phyloP scores from a whole-genome alignment of 2,888 invertebrate species.

The Frankliniella intonsa region DNA sequence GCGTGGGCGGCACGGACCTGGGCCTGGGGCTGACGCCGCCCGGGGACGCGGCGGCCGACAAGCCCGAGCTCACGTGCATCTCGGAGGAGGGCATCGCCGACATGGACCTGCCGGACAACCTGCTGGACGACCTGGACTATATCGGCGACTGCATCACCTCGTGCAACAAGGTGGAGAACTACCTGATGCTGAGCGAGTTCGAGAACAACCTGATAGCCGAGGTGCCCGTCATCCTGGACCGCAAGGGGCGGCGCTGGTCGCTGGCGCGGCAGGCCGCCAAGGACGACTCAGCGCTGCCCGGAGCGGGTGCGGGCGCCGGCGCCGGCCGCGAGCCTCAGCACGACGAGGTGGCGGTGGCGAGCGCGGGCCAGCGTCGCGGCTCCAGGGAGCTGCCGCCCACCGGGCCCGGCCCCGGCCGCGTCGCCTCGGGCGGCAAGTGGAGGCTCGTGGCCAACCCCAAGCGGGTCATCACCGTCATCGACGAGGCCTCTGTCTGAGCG shows the following conservation, averaged over 20 bases:
- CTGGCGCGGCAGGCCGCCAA: conserved; percentile 51
- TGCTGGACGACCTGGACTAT: conserved; percentile 72
- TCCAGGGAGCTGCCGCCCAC: conserved; percentile 46
- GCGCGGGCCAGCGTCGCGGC: conserved; percentile 40
- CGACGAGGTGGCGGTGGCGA: conserved; percentile 40
- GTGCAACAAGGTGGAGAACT: conserved; percentile 81
- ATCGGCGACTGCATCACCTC: conserved; percentile 79
- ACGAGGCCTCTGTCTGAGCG: conserved; percentile 57
- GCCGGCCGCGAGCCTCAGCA: neutral
- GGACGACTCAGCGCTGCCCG: conserved; percentile 27
- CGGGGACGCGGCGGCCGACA: conserved; percentile 52
- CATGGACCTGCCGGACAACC: conserved; percentile 74
- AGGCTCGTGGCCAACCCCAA: conserved; percentile 49
- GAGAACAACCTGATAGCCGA: conserved; percentile 79
- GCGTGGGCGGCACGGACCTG: conserved; percentile 31
- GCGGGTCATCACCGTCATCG: conserved; percentile 71
- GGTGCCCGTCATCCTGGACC: conserved; percentile 67
- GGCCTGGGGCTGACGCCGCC: conserved; percentile 50
- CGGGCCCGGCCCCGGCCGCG: conserved; percentile 51
- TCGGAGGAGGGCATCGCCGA: conserved; percentile 81
- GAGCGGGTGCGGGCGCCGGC: too few relatives aligned
- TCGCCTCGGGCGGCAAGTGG: conserved; percentile 52
- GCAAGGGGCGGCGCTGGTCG: conserved; percentile 68
- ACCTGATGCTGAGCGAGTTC: conserved; percentile 79
- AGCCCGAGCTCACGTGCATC: conserved; percentile 75